Conservation (phyloP, 2,797 vertebrate species). For the Ctenosaura bakeri region DNA sequence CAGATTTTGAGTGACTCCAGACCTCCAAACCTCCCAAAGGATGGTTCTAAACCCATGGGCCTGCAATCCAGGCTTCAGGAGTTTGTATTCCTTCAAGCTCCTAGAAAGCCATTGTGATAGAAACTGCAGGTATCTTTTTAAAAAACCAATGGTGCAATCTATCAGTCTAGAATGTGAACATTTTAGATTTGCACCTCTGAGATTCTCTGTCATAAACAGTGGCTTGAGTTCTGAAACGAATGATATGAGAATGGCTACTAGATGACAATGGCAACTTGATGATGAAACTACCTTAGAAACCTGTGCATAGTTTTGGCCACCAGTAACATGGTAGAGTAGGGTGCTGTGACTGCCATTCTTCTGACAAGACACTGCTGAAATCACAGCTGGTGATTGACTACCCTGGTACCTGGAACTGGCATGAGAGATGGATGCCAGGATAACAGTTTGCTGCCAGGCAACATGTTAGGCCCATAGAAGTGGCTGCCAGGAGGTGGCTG, state of each 20-base stretch:
- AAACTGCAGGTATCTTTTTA: not conserved
- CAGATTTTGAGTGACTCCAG: not conserved
- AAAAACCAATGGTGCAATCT: not conserved
- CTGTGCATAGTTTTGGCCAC: no score
- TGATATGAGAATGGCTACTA: not conserved
- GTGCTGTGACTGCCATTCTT: no score
- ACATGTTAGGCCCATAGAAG: no score
- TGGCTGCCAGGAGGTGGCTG: no score
- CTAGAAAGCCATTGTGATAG: not conserved
- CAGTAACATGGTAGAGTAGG: no score
- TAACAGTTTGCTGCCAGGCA: no score
- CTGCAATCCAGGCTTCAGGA: not conserved
- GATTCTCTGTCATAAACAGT: not conserved
- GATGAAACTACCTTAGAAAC: no score
- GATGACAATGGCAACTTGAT: not conserved
- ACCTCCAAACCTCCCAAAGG: not conserved
- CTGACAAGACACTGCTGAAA: no score
- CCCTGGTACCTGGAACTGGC: no score
- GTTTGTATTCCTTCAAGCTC: not conserved
- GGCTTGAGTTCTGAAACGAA: not conserved
- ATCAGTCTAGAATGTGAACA: no score
- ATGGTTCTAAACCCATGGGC: not conserved
- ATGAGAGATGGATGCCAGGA: no score
- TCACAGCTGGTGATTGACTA: no score
- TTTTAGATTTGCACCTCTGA: not conserved